A percentile compares a stretch with the other conserved stretches of the same genome.
Conservation (phyloP, 2,888 invertebrate species). For the Drosophila pseudotakahashii region DNA sequence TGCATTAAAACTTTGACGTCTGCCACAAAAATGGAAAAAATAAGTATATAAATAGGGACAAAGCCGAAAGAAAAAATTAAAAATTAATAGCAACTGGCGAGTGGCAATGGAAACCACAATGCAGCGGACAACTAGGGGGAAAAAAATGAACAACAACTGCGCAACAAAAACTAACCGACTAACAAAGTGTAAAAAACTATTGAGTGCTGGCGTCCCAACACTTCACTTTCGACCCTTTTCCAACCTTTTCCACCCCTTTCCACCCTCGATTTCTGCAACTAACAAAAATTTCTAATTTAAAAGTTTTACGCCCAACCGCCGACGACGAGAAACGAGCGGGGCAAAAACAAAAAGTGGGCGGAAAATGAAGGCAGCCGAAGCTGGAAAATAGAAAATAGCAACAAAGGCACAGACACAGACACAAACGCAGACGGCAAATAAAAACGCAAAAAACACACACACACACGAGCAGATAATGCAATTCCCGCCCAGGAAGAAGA, state of each 20-base stretch:
- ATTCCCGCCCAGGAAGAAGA: slow-evolving; percentile 68
- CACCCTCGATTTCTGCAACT: slow-evolving; percentile 49
- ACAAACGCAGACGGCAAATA: slow-evolving; percentile 65
- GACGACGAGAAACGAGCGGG: slow-evolving; percentile 33
- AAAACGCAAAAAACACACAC: slow-evolving; percentile 61
- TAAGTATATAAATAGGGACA: background rate
- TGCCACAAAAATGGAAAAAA: slow-evolving; percentile 12
- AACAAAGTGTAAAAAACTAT: slow-evolving; percentile 76
- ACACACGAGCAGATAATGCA: slow-evolving; percentile 64
- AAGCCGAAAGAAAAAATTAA: slow-evolving; percentile 54
- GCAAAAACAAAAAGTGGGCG: slow-evolving; percentile 34
- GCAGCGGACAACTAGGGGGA: slow-evolving; percentile 15
- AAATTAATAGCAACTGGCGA: slow-evolving; percentile 80
- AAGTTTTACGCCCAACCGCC: slow-evolving; percentile 76
- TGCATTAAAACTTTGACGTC: slow-evolving; percentile 67
- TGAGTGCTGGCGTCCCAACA: slow-evolving; percentile 59
- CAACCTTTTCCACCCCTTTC: no score
- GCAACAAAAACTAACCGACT: slow-evolving; percentile 74
- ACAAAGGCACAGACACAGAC: slow-evolving; percentile 48
- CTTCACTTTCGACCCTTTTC: slow-evolving; percentile 12
- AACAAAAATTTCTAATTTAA: slow-evolving; percentile 80
- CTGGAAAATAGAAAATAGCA: slow-evolving; percentile 53
- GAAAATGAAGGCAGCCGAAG: slow-evolving; percentile 59
- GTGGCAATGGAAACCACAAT: slow-evolving; percentile 70
- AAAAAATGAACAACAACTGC: slow-evolving; percentile 21